phyloP scores from a whole-genome alignment of 2,888 invertebrate species.

The Choreutis nemorana region DNA sequence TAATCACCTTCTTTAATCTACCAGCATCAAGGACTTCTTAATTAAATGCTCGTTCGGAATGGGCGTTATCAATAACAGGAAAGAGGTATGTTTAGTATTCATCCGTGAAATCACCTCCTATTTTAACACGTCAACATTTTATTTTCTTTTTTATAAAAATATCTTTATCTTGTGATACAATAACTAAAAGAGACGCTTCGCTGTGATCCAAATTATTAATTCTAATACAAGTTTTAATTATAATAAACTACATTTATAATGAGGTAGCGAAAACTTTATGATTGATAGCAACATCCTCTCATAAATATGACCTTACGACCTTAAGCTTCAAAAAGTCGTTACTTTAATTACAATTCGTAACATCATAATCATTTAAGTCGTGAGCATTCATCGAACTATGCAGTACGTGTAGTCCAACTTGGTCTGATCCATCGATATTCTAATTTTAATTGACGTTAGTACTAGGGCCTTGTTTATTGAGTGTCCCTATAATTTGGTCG shows the following conservation, averaged over 20 bases:
- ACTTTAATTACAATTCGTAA: slow-evolving; percentile 55
- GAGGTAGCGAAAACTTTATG: no score
- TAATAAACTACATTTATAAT: no score
- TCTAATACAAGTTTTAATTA: no score
- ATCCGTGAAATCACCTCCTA: slow-evolving; percentile 10
- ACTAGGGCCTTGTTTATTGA: slow-evolving; percentile 15
- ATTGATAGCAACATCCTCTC: no score
- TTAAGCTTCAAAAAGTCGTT: slow-evolving; percentile 47
- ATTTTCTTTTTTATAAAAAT: no score
- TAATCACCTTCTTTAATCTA: slow-evolving; percentile 13
- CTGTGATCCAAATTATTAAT: no score
- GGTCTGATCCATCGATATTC: slow-evolving; percentile 17
- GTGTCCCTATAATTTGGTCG: slow-evolving; percentile 40
- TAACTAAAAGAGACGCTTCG: no score
- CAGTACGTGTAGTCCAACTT: slow-evolving; percentile 29
- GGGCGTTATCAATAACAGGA: slow-evolving; percentile 15
- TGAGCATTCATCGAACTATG: slow-evolving; percentile 52
- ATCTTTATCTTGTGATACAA: no score
- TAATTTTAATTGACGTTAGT: slow-evolving; percentile 10
- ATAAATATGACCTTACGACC: slow-evolving; percentile 24
- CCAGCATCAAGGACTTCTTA: slow-evolving; percentile 9
- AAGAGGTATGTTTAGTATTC: slow-evolving; percentile 11
- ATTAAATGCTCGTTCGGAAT: slow-evolving; percentile 12
- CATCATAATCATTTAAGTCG: slow-evolving; percentile 57
- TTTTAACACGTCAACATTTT: no score